phyloP scores from a whole-genome alignment of 1,140 invertebrate species.

The Aplysia californica region DNA sequence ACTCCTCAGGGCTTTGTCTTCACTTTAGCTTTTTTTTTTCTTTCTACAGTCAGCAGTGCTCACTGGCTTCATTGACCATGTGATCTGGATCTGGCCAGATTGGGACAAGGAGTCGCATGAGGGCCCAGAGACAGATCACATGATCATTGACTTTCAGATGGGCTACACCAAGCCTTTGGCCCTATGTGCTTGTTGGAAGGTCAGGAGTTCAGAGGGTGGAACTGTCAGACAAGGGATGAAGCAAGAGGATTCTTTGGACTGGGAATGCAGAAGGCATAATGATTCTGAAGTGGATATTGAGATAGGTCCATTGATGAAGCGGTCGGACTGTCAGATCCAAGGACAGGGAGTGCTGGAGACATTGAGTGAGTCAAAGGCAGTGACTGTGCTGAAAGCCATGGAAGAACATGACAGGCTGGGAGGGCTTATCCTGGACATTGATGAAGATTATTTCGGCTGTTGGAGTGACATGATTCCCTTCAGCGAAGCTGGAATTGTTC shows the following conservation, averaged over 20 bases:
- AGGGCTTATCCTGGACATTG: slow-evolving; percentile 50
- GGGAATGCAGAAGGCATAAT: not conserved
- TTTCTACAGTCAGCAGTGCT: slow-evolving; percentile 44
- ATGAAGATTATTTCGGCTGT: slow-evolving; percentile 56
- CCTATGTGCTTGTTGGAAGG: slow-evolving; percentile 20
- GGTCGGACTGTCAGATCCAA: slow-evolving; percentile 28
- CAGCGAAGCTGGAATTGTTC: slow-evolving; percentile 25
- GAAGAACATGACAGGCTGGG: slow-evolving; percentile 33
- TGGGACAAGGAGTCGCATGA: slow-evolving; percentile 46
- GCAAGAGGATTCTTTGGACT: not conserved
- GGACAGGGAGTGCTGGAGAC: slow-evolving; percentile 26
- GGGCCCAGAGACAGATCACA: slow-evolving; percentile 17
- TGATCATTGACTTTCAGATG: slow-evolving; percentile 28
- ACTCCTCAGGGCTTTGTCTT: no score
- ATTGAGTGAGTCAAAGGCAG: slow-evolving; percentile 33
- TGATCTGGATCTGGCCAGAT: slow-evolving; percentile 58
- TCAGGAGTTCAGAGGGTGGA: not conserved
- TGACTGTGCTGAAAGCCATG: slow-evolving; percentile 8
- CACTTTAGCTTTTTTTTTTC: not conserved
- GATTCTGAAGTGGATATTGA: slow-evolving; percentile 6
- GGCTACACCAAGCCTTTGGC: slow-evolving; percentile 9
- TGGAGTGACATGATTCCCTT: slow-evolving; percentile 42
- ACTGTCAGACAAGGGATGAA: not conserved
- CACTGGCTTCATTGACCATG: slow-evolving; percentile 43
- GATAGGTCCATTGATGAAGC: slow-evolving; percentile 17